These are phyloP conservation scores for Periplaneta americana DNA, from an alignment of 1,140 invertebrate genomes.

Conservation along the genomic window DNA sequence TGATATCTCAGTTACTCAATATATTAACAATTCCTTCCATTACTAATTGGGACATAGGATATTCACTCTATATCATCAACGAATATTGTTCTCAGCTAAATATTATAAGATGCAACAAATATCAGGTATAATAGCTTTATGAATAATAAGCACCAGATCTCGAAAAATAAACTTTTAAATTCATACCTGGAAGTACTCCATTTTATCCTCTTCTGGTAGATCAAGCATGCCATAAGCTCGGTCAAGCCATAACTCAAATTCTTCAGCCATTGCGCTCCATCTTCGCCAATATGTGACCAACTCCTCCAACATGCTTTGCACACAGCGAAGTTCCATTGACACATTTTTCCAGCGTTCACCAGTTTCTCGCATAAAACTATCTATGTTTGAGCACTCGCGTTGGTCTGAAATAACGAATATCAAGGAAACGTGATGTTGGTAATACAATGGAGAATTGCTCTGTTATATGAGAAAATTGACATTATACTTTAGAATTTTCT, in stretches of 20 bases:
- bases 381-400: slow-evolving; percentile 69
- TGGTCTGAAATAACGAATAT: slow-evolving; percentile 43
- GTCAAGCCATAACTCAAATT: slow-evolving; percentile 74
- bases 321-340: slow-evolving; percentile 83
- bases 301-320: slow-evolving; percentile 84
- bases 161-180: too few species aligned
- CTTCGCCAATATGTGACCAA: slow-evolving; percentile 82
- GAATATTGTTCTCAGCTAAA: too few species aligned
- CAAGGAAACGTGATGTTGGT: not conserved
- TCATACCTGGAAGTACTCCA: slow-evolving; percentile 69
- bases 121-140: too few species aligned
- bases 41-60: too few species aligned
- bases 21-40: too few species aligned
- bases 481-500: too few species aligned
- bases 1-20: too few species aligned
- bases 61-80: too few species aligned
- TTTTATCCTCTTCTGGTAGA: slow-evolving; percentile 73
- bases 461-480: too few species aligned
- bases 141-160: too few species aligned
- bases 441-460: too few species aligned
- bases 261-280: slow-evolving; percentile 66
- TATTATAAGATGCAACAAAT: too few species aligned
- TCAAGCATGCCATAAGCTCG: slow-evolving; percentile 71
- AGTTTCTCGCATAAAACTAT: slow-evolving; percentile 79
- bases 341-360: slow-evolving; percentile 85